These are phyloP conservation scores for Guaruba guarouba DNA, from an alignment of 2,113 vertebrate species.

Conservation along the genomic window DNA sequence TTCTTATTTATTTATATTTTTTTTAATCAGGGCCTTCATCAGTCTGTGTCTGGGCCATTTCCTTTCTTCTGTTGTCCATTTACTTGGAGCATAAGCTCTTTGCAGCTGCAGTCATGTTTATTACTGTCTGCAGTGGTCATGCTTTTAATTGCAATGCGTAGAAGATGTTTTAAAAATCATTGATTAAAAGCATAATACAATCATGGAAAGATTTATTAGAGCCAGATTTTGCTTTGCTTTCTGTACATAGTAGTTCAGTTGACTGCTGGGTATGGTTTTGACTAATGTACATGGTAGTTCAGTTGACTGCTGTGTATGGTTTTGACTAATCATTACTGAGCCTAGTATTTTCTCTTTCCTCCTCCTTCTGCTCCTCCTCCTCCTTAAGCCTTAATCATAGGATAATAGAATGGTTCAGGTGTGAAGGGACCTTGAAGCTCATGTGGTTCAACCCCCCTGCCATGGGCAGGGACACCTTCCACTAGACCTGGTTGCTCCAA, in stretches of 20 bases:
- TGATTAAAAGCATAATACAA: background rate
- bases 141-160: background rate
- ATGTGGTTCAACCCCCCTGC: fast-evolving
- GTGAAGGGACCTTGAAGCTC: background rate
- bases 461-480: background rate
- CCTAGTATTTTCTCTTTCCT: background rate
- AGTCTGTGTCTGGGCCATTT: background rate
- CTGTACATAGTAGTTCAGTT: background rate
- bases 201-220: background rate
- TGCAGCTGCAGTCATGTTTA: background rate
- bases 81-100: background rate
- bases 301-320: background rate
- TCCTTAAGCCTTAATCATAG: background rate
- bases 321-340: background rate
- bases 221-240: background rate
- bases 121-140: background rate
- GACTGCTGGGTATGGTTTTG: background rate
- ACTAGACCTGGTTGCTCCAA: fast-evolving
- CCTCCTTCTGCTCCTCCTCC: background rate
- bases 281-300: background rate
- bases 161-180: background rate
- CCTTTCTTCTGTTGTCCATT: background rate
- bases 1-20: background rate
- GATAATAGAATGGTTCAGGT: background rate
- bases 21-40: background rate